phyloP scores from a whole-genome alignment of 2,888 invertebrate species.

The Physocephala rufipes region DNA sequence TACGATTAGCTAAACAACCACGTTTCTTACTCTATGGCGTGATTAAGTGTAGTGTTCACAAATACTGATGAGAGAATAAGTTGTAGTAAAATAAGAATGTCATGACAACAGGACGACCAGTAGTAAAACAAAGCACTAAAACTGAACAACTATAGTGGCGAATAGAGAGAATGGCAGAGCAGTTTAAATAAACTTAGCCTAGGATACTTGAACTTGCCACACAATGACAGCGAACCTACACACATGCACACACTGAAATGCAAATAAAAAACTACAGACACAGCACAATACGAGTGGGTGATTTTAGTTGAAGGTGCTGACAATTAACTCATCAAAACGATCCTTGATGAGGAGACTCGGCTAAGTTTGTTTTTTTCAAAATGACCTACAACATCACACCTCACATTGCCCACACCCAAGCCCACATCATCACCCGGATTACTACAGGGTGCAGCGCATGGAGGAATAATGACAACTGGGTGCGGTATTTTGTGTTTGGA shows the following conservation, averaged over 20 bases:
- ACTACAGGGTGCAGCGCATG: not conserved
- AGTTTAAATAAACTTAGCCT: slow-evolving; percentile 19
- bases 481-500: not conserved
- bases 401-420: not conserved
- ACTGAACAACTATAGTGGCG: too few species aligned
- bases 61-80: not conserved
- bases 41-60: not conserved
- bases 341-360: not conserved
- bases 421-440: not conserved
- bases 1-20: too few species aligned
- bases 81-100: slow-evolving; percentile 18
- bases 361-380: too few species aligned
- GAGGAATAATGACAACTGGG: not conserved
- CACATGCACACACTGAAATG: not conserved
- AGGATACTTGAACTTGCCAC: slow-evolving; percentile 33
- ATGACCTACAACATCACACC: too few species aligned
- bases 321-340: slow-evolving; percentile 10
- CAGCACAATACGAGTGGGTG: not conserved
- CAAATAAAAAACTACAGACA: not conserved
- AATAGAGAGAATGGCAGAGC: not conserved
- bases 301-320: not conserved
- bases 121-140: not conserved
- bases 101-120: slow-evolving; percentile 29
- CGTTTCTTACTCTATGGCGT: not conserved
- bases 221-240: slow-evolving; percentile 6